Evolutionary conservation across 2,797 vertebrate species (phyloP).

Genomic region (Smutsia temminckii): DNA sequence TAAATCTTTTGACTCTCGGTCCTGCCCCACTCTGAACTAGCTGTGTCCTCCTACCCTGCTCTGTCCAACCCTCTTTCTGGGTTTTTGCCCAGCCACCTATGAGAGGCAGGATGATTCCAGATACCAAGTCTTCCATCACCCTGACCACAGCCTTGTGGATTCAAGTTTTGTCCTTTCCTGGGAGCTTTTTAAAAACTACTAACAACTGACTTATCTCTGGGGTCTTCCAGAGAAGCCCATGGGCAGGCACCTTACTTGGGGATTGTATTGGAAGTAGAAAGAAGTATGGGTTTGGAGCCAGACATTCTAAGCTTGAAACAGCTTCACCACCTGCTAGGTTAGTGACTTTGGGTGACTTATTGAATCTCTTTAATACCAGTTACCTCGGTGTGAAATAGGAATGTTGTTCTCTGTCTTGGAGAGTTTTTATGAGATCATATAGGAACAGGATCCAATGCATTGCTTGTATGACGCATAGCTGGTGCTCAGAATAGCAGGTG

Average conservation of each 20-base stretch:
- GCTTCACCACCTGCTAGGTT: neutral
- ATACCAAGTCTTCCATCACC: neutral
- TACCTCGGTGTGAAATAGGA: neutral
- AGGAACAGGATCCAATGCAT: neutral
- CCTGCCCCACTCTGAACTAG: neutral
- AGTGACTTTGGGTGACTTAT: neutral
- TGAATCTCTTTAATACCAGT: neutral
- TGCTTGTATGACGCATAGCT: neutral
- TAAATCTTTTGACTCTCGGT: neutral
- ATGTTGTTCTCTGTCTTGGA: neutral
- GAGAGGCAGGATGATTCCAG: neutral
- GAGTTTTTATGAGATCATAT: neutral
- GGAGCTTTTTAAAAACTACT: neutral
- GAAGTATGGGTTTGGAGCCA: neutral
- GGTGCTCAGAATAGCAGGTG: neutral
- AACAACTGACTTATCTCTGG: neutral
- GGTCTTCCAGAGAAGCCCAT: neutral
- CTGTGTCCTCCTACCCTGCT: neutral
- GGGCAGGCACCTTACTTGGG: neutral
- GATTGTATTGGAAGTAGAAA: neutral
- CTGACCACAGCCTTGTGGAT: neutral
- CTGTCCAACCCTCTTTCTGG: neutral
- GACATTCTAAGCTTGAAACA: neutral
- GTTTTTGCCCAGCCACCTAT: neutral
- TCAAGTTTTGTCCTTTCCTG: neutral